phyloP scores from a whole-genome alignment of 2,888 invertebrate species.

The Seira ritae region DNA sequence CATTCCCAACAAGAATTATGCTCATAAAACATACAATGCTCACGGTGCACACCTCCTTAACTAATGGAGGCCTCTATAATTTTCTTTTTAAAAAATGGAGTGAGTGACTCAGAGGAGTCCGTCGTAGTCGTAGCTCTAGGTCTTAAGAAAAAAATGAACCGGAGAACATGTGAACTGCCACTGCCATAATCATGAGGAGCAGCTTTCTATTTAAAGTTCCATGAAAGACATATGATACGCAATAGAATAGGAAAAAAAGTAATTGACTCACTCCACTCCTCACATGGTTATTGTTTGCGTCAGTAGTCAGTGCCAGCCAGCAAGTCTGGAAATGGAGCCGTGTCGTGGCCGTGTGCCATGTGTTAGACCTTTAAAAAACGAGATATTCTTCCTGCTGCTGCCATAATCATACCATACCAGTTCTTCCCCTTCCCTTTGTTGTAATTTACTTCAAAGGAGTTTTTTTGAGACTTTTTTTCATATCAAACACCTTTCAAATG shows the following conservation, averaged over 20 bases:
- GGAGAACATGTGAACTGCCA: not conserved
- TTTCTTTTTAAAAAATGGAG: not conserved
- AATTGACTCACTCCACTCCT: conserved; percentile 4
- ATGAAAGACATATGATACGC: conserved; percentile 1
- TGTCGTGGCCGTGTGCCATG: conserved; percentile 14
- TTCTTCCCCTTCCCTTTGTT: not conserved
- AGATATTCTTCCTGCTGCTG: not conserved
- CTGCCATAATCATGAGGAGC: not conserved
- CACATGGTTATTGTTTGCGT: conserved; percentile 2
- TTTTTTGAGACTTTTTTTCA: not conserved
- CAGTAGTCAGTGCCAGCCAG: no score
- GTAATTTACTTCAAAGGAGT: not conserved
- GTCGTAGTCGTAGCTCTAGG: no score
- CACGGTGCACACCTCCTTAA: not conserved
- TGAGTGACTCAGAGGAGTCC: not conserved
- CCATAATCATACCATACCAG: no score
- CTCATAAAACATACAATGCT: not conserved
- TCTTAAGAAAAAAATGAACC: not conserved
- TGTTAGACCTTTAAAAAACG: conserved; percentile 11
- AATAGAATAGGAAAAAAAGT: not conserved
- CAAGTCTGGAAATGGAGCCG: conserved; percentile 15
- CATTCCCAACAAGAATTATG: not conserved
- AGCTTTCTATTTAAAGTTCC: not conserved
- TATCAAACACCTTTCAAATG: no score
- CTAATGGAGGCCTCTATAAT: not conserved